Percentiles rank a stretch among this genome's conserved stretches.
Evolutionary conservation across 2,797 vertebrate species (phyloP).

Genomic region (Phaenicophaeus curvirostris): DNA sequence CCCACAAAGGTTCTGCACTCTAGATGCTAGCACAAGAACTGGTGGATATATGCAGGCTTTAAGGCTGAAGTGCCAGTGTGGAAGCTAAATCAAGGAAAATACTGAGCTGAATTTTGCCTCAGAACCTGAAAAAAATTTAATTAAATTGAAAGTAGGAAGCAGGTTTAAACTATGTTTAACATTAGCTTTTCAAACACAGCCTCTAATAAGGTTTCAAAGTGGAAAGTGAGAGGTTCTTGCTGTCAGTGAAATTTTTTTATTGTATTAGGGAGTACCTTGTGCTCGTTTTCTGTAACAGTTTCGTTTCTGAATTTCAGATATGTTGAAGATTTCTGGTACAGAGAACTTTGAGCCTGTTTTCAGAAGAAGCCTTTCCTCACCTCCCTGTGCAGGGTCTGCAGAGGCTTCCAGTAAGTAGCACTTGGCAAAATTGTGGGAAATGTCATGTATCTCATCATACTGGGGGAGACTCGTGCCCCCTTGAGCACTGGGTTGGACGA

Average conservation of each 20-base stretch:
- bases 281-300: neutral
- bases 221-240: neutral
- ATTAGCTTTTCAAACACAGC: neutral
- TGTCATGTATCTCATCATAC: neutral
- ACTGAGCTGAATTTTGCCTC: neutral
- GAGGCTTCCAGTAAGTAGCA: slow-evolving; percentile 55
- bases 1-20: neutral
- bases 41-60: neutral
- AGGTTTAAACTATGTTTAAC: neutral
- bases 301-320: slow-evolving; percentile 40
- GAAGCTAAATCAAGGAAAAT: neutral
- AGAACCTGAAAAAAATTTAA: neutral
- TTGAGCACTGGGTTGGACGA: neutral
- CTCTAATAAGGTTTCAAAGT: neutral
- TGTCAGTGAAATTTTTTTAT: neutral
- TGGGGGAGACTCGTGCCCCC: neutral
- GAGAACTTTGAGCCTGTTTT: slow-evolving; percentile 52
- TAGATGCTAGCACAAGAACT: neutral
- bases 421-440: neutral
- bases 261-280: neutral
- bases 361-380: slow-evolving; percentile 67
- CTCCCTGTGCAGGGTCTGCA: slow-evolving; percentile 46
- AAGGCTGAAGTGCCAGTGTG: neutral
- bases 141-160: neutral
- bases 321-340: neutral